phyloP scores from a whole-genome alignment of 1,140 invertebrate species.

The Eciton burchellii region DNA sequence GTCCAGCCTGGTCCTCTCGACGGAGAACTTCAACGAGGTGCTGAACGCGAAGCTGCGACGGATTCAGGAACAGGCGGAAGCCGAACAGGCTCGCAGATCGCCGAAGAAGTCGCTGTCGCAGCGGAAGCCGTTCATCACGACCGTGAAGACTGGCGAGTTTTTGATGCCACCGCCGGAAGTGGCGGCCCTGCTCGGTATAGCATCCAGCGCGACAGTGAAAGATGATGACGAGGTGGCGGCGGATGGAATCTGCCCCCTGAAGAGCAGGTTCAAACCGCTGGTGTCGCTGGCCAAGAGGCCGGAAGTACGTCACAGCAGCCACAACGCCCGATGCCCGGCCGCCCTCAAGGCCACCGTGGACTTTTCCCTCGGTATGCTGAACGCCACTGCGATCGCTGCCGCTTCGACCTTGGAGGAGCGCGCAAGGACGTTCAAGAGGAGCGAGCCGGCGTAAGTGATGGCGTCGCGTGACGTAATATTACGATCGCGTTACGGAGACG shows the following conservation, averaged over 20 bases:
- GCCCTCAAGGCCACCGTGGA: slow-evolving; percentile 82
- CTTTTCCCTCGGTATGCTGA: slow-evolving; percentile 76
- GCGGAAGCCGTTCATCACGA: slow-evolving; percentile 90
- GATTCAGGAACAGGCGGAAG: slow-evolving; percentile 87
- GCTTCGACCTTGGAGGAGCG: slow-evolving; percentile 76
- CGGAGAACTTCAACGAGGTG: slow-evolving; percentile 87
- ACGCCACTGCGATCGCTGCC: slow-evolving; percentile 69
- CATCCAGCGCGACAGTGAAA: slow-evolving; percentile 71
- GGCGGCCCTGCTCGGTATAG: slow-evolving; percentile 88
- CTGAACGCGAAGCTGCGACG: slow-evolving; percentile 88
- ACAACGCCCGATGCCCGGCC: slow-evolving; percentile 78
- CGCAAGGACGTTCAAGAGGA: slow-evolving; percentile 54
- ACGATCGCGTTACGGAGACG: slow-evolving; percentile 7
- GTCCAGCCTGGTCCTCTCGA: slow-evolving; percentile 75
- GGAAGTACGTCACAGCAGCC: slow-evolving; percentile 81
- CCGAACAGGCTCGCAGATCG: slow-evolving; percentile 66
- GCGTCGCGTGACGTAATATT: background rate
- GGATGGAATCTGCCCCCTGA: slow-evolving; percentile 63
- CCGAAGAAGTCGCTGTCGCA: slow-evolving; percentile 51
- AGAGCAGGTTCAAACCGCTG: slow-evolving; percentile 78
- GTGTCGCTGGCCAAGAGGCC: slow-evolving; percentile 78
- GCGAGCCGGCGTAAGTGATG: slow-evolving; percentile 62
- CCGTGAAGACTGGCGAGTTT: slow-evolving; percentile 91
- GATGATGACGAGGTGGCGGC: slow-evolving; percentile 64
- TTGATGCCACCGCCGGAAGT: slow-evolving; percentile 91